Percentiles rank a stretch among this genome's conserved stretches.
Evolutionary conservation across 64 coral and sea anemone genomes (phyloP).

Genomic region (Porites australiensis): DNA sequence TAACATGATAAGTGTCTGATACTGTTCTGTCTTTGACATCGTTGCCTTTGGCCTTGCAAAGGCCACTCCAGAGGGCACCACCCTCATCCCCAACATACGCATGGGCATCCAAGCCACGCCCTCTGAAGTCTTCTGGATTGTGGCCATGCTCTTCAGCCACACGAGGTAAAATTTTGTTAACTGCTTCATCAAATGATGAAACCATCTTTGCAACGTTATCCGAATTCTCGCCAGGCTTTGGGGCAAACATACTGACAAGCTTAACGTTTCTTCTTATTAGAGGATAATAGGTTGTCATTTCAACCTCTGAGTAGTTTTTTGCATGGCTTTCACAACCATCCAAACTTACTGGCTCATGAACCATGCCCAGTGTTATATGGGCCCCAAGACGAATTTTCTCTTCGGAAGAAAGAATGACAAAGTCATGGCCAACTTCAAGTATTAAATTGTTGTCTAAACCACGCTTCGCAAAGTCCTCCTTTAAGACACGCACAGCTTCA

Average conservation of each 20-base stretch:
- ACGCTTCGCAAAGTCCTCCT: neutral
- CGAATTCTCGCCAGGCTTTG: constrained; percentile 74
- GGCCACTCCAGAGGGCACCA: constrained; percentile 60
- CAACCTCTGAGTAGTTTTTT: constrained; percentile 55
- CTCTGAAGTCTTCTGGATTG: neutral
- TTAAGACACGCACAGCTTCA: neutral
- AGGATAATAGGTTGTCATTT: constrained; percentile 68
- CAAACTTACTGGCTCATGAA: constrained; percentile 33
- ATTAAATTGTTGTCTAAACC: constrained; percentile 63
- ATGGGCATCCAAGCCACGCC: constrained; percentile 30
- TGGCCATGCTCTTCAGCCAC: constrained; percentile 27
- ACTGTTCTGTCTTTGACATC: constrained; percentile 58
- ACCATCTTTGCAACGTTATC: constrained; percentile 52
- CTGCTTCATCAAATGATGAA: constrained; percentile 40
- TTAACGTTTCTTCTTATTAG: constrained; percentile 60
- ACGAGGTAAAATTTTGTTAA: constrained; percentile 13
- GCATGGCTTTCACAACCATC: constrained; percentile 63
- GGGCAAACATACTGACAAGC: constrained; percentile 59
- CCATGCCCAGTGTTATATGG: constrained; percentile 57
- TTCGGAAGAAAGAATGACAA: constrained; percentile 38
- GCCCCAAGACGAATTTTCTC: constrained; percentile 40
- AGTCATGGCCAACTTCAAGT: constrained; percentile 21
- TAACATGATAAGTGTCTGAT: constrained; percentile 56
- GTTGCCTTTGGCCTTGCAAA: constrained; percentile 57
- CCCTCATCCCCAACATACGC: constrained; percentile 66